Conservation (phyloP, 2,888 invertebrate species). For the Mimachlamys varia region DNA sequence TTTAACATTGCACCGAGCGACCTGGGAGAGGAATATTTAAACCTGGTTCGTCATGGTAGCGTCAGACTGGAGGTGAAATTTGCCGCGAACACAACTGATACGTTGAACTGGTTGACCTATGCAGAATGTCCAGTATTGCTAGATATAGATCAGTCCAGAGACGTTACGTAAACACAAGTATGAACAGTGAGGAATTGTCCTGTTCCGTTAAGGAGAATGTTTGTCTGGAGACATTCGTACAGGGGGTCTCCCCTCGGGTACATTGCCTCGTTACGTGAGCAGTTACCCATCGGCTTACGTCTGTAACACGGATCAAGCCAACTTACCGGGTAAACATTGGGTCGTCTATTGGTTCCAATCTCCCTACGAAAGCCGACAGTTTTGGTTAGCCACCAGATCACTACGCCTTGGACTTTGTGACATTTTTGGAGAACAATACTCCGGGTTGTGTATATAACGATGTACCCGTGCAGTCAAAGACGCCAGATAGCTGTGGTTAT, state of each 20-base stretch:
- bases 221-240: background rate
- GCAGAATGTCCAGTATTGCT: constrained; percentile 39
- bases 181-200: constrained; percentile 36
- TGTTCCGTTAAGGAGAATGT: constrained; percentile 35
- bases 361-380: background rate
- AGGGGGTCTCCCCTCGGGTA: background rate
- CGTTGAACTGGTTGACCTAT: constrained; percentile 38
- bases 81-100: constrained; percentile 37
- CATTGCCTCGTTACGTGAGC: background rate
- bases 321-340: constrained; percentile 23
- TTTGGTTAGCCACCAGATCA: background rate
- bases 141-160: constrained; percentile 39
- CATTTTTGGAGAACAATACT: background rate
- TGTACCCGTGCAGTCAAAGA: no score
- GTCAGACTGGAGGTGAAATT: constrained; percentile 47
- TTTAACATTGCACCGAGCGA: constrained; percentile 40
- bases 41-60: constrained; percentile 40
- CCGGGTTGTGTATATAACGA: background rate
- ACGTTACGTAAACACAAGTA: constrained; percentile 43
- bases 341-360: background rate
- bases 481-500: no score
- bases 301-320: constrained; percentile 1
- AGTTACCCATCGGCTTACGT: constrained; percentile 28
- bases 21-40: constrained; percentile 43
- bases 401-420: background rate